Percentiles rank a stretch among this genome's conserved stretches.
phyloP scores from a whole-genome alignment of 2,113 vertebrate genomes.

The Pantherophis guttatus region DNA sequence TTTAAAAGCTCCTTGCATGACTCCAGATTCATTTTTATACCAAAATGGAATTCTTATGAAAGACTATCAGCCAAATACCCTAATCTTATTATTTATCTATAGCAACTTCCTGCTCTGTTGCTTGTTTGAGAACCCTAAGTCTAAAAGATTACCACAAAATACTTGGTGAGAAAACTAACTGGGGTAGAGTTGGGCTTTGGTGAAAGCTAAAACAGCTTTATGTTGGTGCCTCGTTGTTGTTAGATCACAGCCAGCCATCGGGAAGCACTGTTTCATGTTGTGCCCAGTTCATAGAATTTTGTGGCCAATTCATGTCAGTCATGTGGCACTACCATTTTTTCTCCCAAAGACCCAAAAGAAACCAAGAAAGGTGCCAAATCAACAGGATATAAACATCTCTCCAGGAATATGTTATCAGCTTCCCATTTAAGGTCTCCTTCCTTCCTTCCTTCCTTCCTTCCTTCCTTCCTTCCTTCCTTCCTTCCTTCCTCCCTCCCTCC shows the following conservation, averaged over 20 bases:
- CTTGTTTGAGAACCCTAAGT: not conserved
- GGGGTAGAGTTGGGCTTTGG: not conserved
- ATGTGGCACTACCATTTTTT: not conserved
- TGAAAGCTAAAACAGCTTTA: not conserved
- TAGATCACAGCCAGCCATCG: not conserved
- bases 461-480: too few relatives aligned
- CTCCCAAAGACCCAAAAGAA: not conserved
- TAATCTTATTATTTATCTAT: not conserved
- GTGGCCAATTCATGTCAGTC: not conserved
- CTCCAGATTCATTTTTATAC: not conserved
- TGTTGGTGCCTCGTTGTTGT: not conserved
- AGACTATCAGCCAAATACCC: not conserved
- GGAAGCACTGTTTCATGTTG: not conserved
- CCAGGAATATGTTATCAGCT: not conserved
- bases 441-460: too few relatives aligned
- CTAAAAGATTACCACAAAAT: not conserved
- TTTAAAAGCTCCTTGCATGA: not conserved
- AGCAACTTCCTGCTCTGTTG: not conserved
- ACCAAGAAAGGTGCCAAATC: not conserved
- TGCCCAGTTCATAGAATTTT: not conserved
- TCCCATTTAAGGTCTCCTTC: not conserved
- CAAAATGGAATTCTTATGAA: not conserved
- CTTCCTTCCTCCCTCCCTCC: not conserved
- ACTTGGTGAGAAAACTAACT: not conserved
- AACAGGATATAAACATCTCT: not conserved